These are phyloP conservation scores for Drosophila kohkoa DNA, from an alignment of 1,140 invertebrate species.

Conservation along the genomic window DNA sequence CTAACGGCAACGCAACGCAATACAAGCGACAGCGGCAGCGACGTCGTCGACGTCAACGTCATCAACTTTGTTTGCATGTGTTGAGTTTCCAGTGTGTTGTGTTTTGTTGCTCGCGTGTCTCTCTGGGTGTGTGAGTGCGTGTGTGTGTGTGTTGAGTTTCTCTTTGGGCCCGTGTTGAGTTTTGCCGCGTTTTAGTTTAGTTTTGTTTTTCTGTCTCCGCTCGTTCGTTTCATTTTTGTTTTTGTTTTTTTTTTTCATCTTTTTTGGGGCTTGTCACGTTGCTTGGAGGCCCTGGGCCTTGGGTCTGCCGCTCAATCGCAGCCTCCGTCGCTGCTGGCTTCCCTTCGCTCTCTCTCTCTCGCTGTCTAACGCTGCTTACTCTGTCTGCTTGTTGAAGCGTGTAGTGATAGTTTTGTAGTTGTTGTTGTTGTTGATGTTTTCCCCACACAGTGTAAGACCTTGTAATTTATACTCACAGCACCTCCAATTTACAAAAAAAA, in stretches of 20 bases:
- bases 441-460: slow-evolving; percentile 20
- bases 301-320: neutral
- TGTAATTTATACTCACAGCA: slow-evolving; percentile 36
- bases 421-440: slow-evolving; percentile 1
- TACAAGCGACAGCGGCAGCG: neutral
- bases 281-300: slow-evolving; percentile 27
- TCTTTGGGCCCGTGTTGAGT: slow-evolving; percentile 46
- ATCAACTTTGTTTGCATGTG: slow-evolving; percentile 24
- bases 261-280: slow-evolving; percentile 59
- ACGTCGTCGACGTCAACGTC: neutral
- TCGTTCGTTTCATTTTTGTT: slow-evolving; percentile 32
- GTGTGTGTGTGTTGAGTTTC: slow-evolving; percentile 40
- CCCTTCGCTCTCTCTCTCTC: neutral
- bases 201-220: slow-evolving; percentile 23
- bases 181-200: slow-evolving; percentile 55
- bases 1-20: slow-evolving; percentile 1
- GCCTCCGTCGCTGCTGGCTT: slow-evolving; percentile 6
- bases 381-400: slow-evolving; percentile 31
- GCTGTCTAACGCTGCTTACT: neutral
- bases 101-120: slow-evolving; percentile 14
- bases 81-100: slow-evolving; percentile 33
- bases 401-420: slow-evolving; percentile 37
- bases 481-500: neutral
- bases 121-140: no score
- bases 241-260: slow-evolving; percentile 13